Conservation (phyloP, 2,797 vertebrate genomes). For the Lateolabrax maculatus region DNA sequence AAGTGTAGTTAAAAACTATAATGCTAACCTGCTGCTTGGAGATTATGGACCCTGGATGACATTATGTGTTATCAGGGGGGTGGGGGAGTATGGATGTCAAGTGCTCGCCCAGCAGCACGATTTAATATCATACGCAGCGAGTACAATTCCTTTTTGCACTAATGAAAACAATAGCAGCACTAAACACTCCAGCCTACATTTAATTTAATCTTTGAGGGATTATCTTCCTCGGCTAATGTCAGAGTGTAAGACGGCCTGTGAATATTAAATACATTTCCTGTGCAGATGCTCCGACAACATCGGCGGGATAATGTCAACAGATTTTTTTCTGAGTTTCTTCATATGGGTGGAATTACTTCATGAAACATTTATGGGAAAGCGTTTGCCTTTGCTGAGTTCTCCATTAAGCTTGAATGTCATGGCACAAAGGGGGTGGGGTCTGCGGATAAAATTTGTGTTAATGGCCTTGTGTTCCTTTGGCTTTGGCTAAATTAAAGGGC, state of each 20-base stretch:
- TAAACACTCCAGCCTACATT: conserved; percentile 85
- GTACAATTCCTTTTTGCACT: conserved; percentile 80
- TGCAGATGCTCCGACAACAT: conserved; percentile 81
- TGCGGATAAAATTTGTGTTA: conserved; percentile 66
- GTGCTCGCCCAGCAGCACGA: conserved; percentile 57
- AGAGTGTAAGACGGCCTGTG: conserved; percentile 73
- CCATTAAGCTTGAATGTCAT: conserved; percentile 75
- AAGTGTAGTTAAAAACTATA: conserved; percentile 86
- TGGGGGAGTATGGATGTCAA: conserved; percentile 66
- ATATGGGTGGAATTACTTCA: conserved; percentile 84
- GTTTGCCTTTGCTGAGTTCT: conserved; percentile 63
- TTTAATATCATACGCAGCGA: conserved; percentile 73
- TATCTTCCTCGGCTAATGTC: conserved; percentile 83
- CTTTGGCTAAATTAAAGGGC: conserved; percentile 70
- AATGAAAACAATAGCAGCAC: conserved; percentile 87
- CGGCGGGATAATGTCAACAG: conserved; percentile 83
- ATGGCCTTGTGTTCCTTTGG: conserved; percentile 77
- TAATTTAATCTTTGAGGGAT: conserved; percentile 88
- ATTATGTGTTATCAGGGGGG: conserved; percentile 70
- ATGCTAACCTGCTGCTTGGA: conserved; percentile 85
- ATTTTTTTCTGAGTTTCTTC: conserved; percentile 83
- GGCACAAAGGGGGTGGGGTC: conserved; percentile 35
- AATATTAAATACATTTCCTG: conserved; percentile 86
- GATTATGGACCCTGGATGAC: conserved; percentile 80
- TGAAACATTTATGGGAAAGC: conserved; percentile 66